Percentiles rank a stretch among this genome's conserved stretches.
These are phyloP conservation scores for Litocranius walleri DNA, from an alignment of 2,113 vertebrate species.

Conservation along the genomic window DNA sequence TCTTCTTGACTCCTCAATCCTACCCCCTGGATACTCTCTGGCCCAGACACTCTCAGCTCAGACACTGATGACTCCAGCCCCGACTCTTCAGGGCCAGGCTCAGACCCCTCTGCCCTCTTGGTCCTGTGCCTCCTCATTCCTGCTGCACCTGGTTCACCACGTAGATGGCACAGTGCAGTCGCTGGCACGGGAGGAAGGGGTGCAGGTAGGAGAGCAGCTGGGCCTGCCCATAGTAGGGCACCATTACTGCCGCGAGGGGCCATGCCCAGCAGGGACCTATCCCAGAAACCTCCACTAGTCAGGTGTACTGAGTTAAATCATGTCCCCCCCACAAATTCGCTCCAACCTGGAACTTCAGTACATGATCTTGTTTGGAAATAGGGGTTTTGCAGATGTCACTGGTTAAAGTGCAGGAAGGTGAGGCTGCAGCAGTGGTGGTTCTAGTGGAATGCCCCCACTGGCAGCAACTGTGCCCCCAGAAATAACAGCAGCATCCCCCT, in stretches of 20 bases:
- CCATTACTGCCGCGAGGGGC: conserved; percentile 81
- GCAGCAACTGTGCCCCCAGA: conserved; percentile 84
- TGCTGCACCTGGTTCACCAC: conserved; percentile 69
- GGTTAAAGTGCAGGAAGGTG: conserved; percentile 79
- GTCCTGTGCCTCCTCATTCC: too few species aligned
- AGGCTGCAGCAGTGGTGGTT: conserved; percentile 82
- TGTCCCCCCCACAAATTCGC: neutral
- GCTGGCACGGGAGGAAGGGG: conserved; percentile 86
- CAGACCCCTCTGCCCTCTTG: neutral
- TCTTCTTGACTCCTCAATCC: neutral
- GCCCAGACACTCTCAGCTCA: neutral
- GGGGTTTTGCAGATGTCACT: neutral
- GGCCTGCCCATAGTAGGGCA: conserved; percentile 84
- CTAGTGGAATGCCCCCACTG: conserved; percentile 84
- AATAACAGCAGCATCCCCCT: conserved; percentile 83
- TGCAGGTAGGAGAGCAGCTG: conserved; percentile 86
- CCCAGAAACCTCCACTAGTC: neutral
- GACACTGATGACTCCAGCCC: neutral
- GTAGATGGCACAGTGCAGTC: conserved; percentile 85
- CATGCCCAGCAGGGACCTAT: conserved; percentile 48
- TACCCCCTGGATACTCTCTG: neutral
- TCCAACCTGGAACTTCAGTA: neutral
- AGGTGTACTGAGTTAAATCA: too few species aligned
- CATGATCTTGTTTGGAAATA: neutral
- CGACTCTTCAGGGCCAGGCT: neutral